A percentile compares a stretch with the other conserved stretches of the same genome.
These are phyloP conservation scores for Loxodonta africana DNA, from an alignment of 2,113 vertebrate genomes.

Conservation along the genomic window DNA sequence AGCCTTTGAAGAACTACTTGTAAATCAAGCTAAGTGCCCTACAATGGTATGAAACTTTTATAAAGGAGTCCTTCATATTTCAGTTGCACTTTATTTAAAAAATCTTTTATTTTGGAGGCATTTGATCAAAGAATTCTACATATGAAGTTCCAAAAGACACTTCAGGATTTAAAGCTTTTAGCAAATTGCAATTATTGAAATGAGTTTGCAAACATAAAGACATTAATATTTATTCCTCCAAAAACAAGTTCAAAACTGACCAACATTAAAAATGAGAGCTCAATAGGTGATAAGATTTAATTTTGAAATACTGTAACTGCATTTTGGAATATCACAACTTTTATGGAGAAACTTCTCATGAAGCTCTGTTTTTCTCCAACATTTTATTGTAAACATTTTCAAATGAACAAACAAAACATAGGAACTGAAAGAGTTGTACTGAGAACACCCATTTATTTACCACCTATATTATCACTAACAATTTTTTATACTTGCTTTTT, in stretches of 20 bases:
- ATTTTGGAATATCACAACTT: background rate
- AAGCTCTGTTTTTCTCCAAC: background rate
- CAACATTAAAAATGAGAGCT: background rate
- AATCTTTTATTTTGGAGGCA: background rate
- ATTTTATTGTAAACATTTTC: background rate
- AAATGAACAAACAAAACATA: background rate
- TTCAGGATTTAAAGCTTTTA: background rate
- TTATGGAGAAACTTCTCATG: background rate
- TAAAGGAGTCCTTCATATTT: background rate
- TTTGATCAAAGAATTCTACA: background rate
- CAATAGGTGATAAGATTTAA: background rate
- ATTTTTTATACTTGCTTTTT: accelerated
- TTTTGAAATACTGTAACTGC: background rate
- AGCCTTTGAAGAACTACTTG: background rate
- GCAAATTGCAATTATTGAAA: background rate
- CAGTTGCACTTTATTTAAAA: background rate
- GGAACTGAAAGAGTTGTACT: background rate
- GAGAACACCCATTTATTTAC: accelerated
- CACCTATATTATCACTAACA: too few relatives aligned
- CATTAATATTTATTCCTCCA: background rate
- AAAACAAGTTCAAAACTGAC: background rate
- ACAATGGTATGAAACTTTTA: accelerated
- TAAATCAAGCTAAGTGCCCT: too few relatives aligned
- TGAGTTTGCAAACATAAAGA: background rate
- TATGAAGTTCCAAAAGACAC: background rate